Percentiles rank a stretch among this genome's conserved stretches.
Conservation (phyloP, 2,113 vertebrate species). For the Charadrius vociferus region DNA sequence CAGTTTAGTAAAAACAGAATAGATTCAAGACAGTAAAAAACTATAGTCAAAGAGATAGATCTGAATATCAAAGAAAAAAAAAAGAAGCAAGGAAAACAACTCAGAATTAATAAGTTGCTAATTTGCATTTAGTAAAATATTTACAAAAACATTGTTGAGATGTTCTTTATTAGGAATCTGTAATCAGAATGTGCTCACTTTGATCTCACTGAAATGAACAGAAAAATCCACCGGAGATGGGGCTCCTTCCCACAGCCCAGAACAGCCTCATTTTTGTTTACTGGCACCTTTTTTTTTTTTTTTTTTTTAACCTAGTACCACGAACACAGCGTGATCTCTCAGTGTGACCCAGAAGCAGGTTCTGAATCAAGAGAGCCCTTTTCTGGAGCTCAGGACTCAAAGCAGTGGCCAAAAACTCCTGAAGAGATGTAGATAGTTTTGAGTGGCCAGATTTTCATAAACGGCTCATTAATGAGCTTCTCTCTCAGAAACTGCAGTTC, state of each 20-base stretch:
- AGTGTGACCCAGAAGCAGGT: background rate
- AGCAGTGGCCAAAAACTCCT: background rate
- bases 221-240: background rate
- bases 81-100: background rate
- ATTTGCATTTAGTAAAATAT: background rate
- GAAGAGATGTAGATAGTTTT: background rate
- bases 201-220: background rate
- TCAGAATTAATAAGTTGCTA: background rate
- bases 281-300: background rate
- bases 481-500: background rate
- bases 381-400: background rate
- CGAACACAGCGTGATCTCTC: rapidly evolving
- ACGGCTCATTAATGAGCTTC: background rate
- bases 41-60: background rate
- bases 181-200: background rate
- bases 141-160: background rate
- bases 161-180: background rate
- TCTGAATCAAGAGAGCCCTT: background rate
- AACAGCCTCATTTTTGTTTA: background rate
- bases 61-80: background rate
- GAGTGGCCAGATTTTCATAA: background rate
- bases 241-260: background rate
- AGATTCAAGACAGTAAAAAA: background rate
- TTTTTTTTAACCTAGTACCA: background rate
- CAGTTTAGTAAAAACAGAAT: background rate